Evolutionary conservation across 2,797 vertebrate species (phyloP).

Genomic region (Acanthopagrus latus): DNA sequence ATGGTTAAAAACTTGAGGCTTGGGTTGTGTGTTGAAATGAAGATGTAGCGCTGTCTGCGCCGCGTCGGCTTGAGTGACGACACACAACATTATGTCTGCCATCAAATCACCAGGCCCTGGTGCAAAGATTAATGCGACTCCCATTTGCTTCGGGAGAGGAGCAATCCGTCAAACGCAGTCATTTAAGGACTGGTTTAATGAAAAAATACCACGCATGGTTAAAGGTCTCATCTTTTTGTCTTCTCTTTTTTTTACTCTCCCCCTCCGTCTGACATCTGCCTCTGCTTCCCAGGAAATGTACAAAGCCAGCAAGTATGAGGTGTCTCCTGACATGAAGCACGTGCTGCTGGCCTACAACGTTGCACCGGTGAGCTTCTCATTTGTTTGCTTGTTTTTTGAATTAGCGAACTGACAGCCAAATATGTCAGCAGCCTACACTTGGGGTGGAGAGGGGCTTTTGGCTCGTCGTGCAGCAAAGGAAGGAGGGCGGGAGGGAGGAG

Average conservation of each 20-base stretch:
- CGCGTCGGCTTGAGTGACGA: slow-evolving; percentile 45
- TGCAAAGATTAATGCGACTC: slow-evolving; percentile 76
- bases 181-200: slow-evolving; percentile 74
- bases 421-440: slow-evolving; percentile 62
- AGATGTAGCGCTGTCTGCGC: slow-evolving; percentile 20
- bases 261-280: slow-evolving; percentile 10
- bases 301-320: slow-evolving; percentile 94
- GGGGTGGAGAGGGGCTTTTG: background rate
- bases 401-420: slow-evolving; percentile 74
- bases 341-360: slow-evolving; percentile 95
- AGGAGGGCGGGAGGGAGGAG: slow-evolving; percentile 18
- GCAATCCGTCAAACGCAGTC: slow-evolving; percentile 77
- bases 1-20: slow-evolving; percentile 43
- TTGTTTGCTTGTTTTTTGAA: slow-evolving; percentile 78
- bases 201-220: slow-evolving; percentile 73
- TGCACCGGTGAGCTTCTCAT: slow-evolving; percentile 89
- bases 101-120: slow-evolving; percentile 49
- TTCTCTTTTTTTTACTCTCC: background rate
- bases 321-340: slow-evolving; percentile 95
- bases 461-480: slow-evolving; percentile 1
- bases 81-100: slow-evolving; percentile 76
- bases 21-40: slow-evolving; percentile 20
- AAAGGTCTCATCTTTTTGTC: slow-evolving; percentile 65
- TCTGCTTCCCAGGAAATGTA: slow-evolving; percentile 89
- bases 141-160: slow-evolving; percentile 51